Conservation (phyloP, 2,888 invertebrate genomes). For the Nemotelus pantherinus region DNA sequence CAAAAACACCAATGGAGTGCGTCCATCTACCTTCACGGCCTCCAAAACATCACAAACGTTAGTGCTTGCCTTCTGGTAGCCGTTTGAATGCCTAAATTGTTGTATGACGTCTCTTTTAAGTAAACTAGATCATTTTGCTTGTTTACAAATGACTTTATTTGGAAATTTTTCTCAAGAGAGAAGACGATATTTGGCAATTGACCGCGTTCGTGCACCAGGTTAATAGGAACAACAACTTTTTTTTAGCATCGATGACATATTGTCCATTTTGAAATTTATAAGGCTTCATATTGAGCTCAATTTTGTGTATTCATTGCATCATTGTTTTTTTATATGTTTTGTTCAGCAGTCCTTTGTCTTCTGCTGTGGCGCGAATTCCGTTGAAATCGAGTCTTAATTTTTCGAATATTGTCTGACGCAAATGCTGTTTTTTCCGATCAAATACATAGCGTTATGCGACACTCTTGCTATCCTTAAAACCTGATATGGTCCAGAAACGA, state of each 20-base stretch:
- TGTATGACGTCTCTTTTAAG: neutral
- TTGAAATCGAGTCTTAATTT: no score
- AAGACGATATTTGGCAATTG: neutral
- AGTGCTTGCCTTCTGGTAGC: neutral
- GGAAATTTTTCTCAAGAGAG: neutral
- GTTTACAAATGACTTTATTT: neutral
- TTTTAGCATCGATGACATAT: neutral
- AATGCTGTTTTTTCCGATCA: no score
- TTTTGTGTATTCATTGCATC: neutral
- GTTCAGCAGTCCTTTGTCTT: no score
- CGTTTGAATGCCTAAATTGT: neutral
- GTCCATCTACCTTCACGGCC: neutral
- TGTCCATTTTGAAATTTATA: neutral
- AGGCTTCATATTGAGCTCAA: neutral
- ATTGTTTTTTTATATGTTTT: no score
- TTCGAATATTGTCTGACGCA: no score
- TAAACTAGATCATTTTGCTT: neutral
- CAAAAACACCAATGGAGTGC: no score
- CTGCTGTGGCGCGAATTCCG: no score
- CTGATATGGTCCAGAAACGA: neutral
- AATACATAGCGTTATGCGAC: neutral
- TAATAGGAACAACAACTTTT: neutral
- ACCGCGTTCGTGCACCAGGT: neutral
- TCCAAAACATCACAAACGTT: conserved; percentile 7
- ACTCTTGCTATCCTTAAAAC: neutral